These are phyloP conservation scores for Tribolium freemani DNA, from an alignment of 2,888 invertebrate species.

Conservation along the genomic window DNA sequence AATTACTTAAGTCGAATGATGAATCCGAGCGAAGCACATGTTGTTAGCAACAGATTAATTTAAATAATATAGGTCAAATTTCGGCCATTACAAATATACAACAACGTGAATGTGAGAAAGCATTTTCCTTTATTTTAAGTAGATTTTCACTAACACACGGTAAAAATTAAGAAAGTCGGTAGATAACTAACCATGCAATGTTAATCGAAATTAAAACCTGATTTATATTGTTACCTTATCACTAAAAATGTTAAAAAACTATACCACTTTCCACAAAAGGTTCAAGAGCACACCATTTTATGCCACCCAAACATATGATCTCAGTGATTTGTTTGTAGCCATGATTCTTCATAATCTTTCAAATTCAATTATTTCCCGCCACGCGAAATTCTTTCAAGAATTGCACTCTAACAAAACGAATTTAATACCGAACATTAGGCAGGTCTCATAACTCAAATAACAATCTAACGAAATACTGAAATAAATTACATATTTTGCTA, in stretches of 20 bases:
- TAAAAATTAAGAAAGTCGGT: conserved; percentile 20
- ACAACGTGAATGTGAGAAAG: conserved; percentile 62
- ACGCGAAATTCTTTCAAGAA: not conserved
- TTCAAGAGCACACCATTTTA: conserved; percentile 65
- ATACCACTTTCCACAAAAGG: conserved; percentile 54
- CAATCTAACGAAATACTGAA: not conserved
- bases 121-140: conserved; percentile 57
- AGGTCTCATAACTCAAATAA: not conserved
- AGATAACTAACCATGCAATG: conserved; percentile 39
- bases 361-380: conserved; percentile 56
- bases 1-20: not conserved
- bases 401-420: not conserved
- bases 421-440: not conserved
- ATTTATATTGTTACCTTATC: conserved; percentile 60
- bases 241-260: conserved; percentile 58
- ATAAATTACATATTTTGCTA: no score
- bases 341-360: conserved; percentile 49
- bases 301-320: conserved; percentile 69
- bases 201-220: conserved; percentile 37
- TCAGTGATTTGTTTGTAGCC: conserved; percentile 62
- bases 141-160: conserved; percentile 39
- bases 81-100: conserved; percentile 68
- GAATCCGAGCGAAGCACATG: conserved; percentile 18
- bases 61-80: conserved; percentile 68
- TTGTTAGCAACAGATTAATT: conserved; percentile 52